phyloP scores from a whole-genome alignment of 2,888 invertebrate species.

The Drosophila villosipedis region DNA sequence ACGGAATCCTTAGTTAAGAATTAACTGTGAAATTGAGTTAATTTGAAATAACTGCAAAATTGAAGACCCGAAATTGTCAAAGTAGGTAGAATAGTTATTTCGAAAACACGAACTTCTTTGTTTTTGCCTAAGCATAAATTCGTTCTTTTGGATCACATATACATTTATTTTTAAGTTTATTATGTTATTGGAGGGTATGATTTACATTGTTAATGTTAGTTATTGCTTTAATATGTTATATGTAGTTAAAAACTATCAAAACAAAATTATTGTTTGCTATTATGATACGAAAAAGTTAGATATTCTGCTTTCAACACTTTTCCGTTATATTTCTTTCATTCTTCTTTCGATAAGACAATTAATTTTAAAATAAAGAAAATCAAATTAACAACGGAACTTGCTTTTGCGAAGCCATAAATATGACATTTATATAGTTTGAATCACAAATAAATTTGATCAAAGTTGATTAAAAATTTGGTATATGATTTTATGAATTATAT shows the following conservation, averaged over 20 bases:
- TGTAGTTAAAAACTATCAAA: background rate
- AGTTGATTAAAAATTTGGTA: background rate
- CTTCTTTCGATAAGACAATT: background rate
- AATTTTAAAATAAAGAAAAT: too few relatives aligned
- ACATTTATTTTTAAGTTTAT: background rate
- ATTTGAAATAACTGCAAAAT: background rate
- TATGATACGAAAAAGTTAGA: background rate
- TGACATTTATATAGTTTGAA: background rate
- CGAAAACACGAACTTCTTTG: background rate
- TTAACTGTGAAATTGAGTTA: conserved; percentile 9
- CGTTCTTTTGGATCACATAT: background rate
- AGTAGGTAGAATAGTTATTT: background rate
- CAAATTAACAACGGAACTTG: background rate
- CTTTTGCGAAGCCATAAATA: background rate
- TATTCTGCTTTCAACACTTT: background rate
- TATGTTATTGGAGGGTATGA: background rate
- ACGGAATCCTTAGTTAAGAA: background rate
- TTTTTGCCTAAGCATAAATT: background rate
- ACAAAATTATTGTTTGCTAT: background rate
- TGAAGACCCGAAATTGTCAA: background rate
- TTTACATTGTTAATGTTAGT: background rate
- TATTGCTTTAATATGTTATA: too few relatives aligned
- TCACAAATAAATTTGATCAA: background rate
- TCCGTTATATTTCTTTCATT: conserved; percentile 7
- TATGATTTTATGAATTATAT: too few relatives aligned